Percentiles rank a stretch among this genome's conserved stretches.
These are phyloP conservation scores for Drosophila pseudoobscura DNA, from an alignment of 1,140 invertebrate genomes.

Conservation along the genomic window DNA sequence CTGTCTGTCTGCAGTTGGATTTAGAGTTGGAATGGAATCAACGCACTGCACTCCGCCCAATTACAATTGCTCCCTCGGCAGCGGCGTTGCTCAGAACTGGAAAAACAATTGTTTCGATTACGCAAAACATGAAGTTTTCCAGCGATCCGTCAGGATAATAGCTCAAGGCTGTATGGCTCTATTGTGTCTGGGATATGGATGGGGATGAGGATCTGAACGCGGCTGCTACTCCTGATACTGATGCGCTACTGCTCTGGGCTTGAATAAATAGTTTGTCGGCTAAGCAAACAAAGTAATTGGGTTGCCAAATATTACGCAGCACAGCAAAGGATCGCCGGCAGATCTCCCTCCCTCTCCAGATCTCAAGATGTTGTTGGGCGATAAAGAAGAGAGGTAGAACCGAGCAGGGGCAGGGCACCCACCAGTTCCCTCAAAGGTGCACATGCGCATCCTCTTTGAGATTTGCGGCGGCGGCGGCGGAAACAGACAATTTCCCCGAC, in stretches of 20 bases:
- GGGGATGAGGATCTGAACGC: not conserved
- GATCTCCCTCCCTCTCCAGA: constrained; percentile 11
- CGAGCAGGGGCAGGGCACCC: constrained; percentile 9
- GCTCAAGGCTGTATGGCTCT: constrained; percentile 76
- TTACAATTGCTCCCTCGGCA: constrained; percentile 19
- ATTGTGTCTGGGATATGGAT: constrained; percentile 41
- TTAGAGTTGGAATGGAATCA: constrained; percentile 17
- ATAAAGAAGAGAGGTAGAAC: not conserved
- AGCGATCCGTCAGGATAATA: constrained; percentile 65
- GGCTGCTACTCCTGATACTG: too few relatives aligned
- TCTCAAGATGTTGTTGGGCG: too few relatives aligned
- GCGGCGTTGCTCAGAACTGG: too few relatives aligned
- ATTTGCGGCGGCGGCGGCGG: constrained; percentile 19
- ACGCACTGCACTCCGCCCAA: constrained; percentile 5
- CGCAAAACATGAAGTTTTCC: constrained; percentile 57
- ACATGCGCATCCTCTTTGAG: constrained; percentile 32
- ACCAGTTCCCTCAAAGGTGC: constrained; percentile 28
- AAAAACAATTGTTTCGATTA: constrained; percentile 72
- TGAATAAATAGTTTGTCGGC: constrained; percentile 72
- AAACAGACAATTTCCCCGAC: constrained; percentile 44
- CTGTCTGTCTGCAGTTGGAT: constrained; percentile 2
- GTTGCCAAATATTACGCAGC: constrained; percentile 74
- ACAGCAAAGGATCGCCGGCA: constrained; percentile 10
- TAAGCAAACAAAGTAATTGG: constrained; percentile 76
- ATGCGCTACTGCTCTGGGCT: constrained; percentile 30